These are phyloP conservation scores for Bilobella aurantiaca DNA, from an alignment of 1,140 invertebrate species.

Conservation along the genomic window DNA sequence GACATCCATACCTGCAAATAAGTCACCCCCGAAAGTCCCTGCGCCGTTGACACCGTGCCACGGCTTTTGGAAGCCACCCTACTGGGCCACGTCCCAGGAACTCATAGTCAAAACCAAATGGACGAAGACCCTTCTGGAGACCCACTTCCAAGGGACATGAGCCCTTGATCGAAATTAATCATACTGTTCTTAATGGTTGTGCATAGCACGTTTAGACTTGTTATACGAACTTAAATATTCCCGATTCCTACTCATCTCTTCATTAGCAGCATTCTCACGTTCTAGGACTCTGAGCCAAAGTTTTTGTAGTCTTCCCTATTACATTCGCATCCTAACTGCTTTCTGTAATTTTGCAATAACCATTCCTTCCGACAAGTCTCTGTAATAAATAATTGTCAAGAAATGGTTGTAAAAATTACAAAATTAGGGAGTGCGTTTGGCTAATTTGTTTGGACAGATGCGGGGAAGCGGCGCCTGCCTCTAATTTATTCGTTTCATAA, in stretches of 20 bases:
- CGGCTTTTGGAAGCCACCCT: neutral
- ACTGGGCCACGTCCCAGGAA: neutral
- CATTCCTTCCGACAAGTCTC: neutral
- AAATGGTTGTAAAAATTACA: too few relatives aligned
- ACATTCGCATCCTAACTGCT: neutral
- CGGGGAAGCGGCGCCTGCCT: too few relatives aligned
- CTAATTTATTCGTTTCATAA: too few relatives aligned
- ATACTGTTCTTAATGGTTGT: neutral
- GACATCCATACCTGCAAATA: slow-evolving; percentile 51
- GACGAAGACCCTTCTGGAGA: neutral
- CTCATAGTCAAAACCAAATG: neutral
- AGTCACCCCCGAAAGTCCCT: slow-evolving; percentile 19
- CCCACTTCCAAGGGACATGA: neutral
- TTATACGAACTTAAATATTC: neutral
- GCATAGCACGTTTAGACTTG: neutral
- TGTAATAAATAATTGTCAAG: neutral
- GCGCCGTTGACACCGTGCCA: neutral
- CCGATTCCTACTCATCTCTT: neutral
- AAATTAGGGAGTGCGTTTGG: too few relatives aligned
- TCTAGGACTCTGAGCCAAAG: neutral
- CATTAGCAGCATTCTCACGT: neutral
- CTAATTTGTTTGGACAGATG: too few relatives aligned
- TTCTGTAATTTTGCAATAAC: slow-evolving; percentile 8
- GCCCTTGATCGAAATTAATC: neutral
- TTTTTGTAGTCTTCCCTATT: neutral